Evolutionary conservation across 2,113 vertebrate genomes (phyloP).

Genomic region (Saguinus imperator): DNA sequence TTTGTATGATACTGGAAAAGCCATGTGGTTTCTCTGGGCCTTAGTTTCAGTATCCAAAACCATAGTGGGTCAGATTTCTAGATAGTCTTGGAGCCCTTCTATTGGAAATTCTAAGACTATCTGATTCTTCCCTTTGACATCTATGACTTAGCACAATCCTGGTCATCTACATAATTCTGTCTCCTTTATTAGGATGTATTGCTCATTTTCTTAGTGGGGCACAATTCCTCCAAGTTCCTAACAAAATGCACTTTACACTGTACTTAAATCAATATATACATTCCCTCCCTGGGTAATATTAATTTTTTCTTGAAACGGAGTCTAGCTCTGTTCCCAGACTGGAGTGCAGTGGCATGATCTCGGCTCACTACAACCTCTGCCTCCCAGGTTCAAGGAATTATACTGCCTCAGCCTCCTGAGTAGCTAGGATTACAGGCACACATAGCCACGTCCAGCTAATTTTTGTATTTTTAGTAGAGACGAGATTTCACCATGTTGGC

Average conservation of each 20-base stretch:
- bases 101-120: neutral
- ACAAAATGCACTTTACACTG: neutral
- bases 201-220: neutral
- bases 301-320: too few relatives aligned
- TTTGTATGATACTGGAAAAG: neutral
- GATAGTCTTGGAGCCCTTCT: neutral
- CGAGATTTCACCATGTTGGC: too few relatives aligned
- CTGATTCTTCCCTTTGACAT: neutral
- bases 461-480: too few relatives aligned
- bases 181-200: neutral
- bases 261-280: neutral
- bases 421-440: too few relatives aligned
- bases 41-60: too few relatives aligned
- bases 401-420: too few relatives aligned
- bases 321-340: too few relatives aligned
- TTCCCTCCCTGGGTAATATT: neutral
- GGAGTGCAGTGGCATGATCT: too few relatives aligned
- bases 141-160: neutral
- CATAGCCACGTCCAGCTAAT: too few relatives aligned
- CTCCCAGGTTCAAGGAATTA: too few relatives aligned
- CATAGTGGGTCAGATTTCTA: neutral
- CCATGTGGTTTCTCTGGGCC: neutral
- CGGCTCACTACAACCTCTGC: too few relatives aligned
- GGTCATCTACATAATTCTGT: neutral
- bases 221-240: neutral